Percentiles rank a stretch among this genome's conserved stretches.
Evolutionary conservation across 2,113 vertebrate species (phyloP).

Genomic region (Prunella fulvescens): DNA sequence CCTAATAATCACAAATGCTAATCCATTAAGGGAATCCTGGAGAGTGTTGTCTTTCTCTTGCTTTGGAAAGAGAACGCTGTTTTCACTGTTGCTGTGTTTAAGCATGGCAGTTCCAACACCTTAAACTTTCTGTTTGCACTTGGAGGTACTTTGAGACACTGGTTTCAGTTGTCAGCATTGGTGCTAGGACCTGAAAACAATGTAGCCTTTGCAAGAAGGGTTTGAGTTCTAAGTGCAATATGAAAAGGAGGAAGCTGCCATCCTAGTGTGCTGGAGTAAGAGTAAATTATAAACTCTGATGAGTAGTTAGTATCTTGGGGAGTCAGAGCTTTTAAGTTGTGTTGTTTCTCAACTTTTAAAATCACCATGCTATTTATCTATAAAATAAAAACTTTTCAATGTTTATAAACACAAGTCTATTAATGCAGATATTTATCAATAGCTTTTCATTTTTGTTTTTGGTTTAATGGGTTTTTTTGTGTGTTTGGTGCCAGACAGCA

Average conservation of each 20-base stretch:
- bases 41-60: neutral
- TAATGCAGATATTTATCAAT: neutral
- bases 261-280: neutral
- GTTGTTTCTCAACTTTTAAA: slow-evolving; percentile 37
- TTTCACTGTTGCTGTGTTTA: neutral
- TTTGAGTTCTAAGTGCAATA: slow-evolving; percentile 55
- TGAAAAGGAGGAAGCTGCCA: slow-evolving; percentile 18
- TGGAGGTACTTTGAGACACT: neutral
- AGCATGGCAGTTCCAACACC: neutral
- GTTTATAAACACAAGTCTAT: slow-evolving; percentile 44
- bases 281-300: neutral
- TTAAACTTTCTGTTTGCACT: slow-evolving; percentile 11
- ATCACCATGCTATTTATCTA: slow-evolving; percentile 55
- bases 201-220: neutral
- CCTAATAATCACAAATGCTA: neutral
- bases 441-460: neutral
- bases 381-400: slow-evolving; percentile 57
- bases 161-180: neutral
- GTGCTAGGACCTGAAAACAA: slow-evolving; percentile 23
- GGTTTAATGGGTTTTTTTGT: neutral
- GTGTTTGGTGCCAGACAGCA: neutral
- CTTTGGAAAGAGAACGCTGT: neutral
- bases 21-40: neutral
- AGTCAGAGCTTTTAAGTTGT: slow-evolving; percentile 36
- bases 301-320: neutral